Base-by-base conservation (phyloP, 2,113 vertebrate genomes). In the Canis aureus region DNA sequence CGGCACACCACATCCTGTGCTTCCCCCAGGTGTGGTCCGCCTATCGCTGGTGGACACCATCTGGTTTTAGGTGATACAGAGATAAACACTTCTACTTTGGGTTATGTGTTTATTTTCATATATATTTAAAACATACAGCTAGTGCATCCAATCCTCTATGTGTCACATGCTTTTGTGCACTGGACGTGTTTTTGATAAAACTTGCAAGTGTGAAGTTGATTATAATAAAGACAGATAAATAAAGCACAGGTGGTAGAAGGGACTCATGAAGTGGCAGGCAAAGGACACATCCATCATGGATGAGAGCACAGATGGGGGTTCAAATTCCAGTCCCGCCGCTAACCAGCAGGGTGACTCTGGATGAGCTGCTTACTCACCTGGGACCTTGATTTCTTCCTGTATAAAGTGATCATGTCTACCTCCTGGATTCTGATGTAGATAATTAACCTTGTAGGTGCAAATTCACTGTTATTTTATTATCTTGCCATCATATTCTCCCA, bases 1-100 rank as follows among this genome's bases (percentile, higher is more conserved):
- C n/a, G 2, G 5, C 25, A 5, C 1, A 7, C 59, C 53, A 32
- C 43, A 43, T 0, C 0, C 25, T 8, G 0, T 49, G 53, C 53
- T 35, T 27, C 43, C 43, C 2, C 27, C 0, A 35, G 35, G 43
- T 9, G 5, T 49, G 64, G 57, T 35, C n/a, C 23, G 11, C 2
- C 4, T 4, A 0, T 15, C 51, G 0, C 38, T 12, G 17, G 19
- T 1, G 29, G 78, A 25, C 8, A 1, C 0, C 0, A 73, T 35
- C 55, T 38, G 20, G 8, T 43, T 32, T 92, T 13, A 15, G 38
- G 59, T 27, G 57, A 38, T 1, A 12, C 1, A 11, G 1, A 7
- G 35, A 43, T 53, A 11, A 69, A 80, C 5, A 22, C 3, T 25
- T 95, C 51, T 23, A 67, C 62, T 53, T 57, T 22, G 25, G 78